These are phyloP conservation scores for Limnephilus lunatus DNA, from an alignment of 2,888 invertebrate genomes.

Conservation along the genomic window DNA sequence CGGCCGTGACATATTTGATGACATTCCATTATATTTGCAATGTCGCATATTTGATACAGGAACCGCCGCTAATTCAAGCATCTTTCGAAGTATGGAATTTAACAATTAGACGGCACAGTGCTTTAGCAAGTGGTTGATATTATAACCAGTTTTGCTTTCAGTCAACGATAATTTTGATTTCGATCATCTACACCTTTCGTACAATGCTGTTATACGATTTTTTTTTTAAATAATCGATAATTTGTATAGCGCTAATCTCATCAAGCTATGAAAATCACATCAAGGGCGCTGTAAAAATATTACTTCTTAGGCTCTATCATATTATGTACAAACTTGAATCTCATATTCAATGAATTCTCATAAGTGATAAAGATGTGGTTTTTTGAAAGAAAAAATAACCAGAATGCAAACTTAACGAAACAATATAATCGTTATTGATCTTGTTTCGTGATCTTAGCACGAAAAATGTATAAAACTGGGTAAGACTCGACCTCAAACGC, in stretches of 20 bases:
- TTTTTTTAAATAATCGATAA: too few species aligned
- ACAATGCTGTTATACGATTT: neutral
- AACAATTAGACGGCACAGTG: neutral
- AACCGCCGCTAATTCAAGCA: neutral
- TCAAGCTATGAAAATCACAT: too few species aligned
- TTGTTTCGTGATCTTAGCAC: neutral
- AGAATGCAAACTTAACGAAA: neutral
- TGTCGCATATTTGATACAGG: neutral
- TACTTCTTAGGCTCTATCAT: too few species aligned
- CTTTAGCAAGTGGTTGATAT: neutral
- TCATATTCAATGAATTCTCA: neutral
- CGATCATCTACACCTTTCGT: neutral
- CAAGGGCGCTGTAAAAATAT: too few species aligned
- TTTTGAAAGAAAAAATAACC: neutral
- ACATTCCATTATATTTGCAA: neutral
- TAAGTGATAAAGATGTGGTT: neutral
- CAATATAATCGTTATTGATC: neutral
- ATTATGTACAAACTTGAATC: too few species aligned
- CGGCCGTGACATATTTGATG: neutral
- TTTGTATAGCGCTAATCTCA: too few species aligned
- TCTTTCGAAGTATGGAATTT: neutral
- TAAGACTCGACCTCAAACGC: neutral
- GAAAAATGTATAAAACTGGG: neutral
- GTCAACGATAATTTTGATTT: neutral
- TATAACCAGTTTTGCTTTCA: neutral